phyloP scores from a whole-genome alignment of 2,888 invertebrate species.

The Drosophila monieri region DNA sequence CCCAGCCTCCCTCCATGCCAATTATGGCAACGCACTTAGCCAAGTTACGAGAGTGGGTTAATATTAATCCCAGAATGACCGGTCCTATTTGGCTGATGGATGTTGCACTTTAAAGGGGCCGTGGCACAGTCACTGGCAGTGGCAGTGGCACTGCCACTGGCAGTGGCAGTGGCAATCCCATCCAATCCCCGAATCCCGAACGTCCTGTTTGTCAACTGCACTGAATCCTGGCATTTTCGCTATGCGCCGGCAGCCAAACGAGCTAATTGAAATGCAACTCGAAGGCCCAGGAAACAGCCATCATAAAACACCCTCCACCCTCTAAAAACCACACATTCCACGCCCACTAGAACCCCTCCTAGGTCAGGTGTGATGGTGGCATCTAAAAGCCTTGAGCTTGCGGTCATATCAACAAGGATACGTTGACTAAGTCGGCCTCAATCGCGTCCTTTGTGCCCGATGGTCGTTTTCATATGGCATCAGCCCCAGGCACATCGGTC shows the following conservation, averaged over 20 bases:
- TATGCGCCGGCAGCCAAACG: constrained; percentile 25
- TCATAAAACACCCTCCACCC: not conserved
- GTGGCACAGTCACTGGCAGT: not conserved
- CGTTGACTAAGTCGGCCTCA: constrained; percentile 42
- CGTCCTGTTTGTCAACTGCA: constrained; percentile 16
- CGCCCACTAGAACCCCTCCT: constrained; percentile 1
- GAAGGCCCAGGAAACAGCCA: not conserved
- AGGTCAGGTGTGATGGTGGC: constrained; percentile 28
- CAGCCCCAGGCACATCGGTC: constrained; percentile 39
- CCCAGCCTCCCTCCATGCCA: not conserved
- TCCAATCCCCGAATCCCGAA: constrained; percentile 20
- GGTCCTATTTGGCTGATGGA: constrained; percentile 3
- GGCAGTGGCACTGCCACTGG: constrained; percentile 9
- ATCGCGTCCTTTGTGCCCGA: constrained; percentile 58
- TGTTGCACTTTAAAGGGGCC: not conserved
- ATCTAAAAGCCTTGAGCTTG: constrained; percentile 39
- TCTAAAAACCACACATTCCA: not conserved
- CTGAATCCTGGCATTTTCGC: not conserved
- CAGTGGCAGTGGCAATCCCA: not conserved
- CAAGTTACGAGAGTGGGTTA: not conserved
- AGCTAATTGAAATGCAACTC: constrained; percentile 58
- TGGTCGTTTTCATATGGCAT: constrained; percentile 62
- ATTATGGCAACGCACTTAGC: constrained; percentile 1
- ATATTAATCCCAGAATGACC: constrained; percentile 2
- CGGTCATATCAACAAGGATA: constrained; percentile 43